phyloP scores from a whole-genome alignment of 2,888 invertebrate species.

The Macrosiphum euphorbiae region DNA sequence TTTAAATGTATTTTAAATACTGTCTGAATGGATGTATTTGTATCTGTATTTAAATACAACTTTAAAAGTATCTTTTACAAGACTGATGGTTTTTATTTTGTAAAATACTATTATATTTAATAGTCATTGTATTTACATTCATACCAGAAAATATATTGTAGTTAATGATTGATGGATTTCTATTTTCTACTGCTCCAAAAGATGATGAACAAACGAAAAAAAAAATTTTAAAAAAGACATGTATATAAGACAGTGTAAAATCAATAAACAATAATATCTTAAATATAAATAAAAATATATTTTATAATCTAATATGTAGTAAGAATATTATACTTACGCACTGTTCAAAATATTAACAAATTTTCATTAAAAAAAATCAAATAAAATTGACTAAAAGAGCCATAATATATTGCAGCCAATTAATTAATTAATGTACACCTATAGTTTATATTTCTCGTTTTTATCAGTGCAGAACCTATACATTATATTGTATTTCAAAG shows the following conservation, averaged over 20 bases:
- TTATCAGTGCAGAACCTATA: background rate
- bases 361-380: background rate
- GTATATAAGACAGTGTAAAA: background rate
- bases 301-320: no score
- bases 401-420: no score
- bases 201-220: background rate
- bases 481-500: background rate
- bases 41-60: no score
- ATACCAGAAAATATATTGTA: background rate
- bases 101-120: no score
- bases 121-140: background rate
- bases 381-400: background rate
- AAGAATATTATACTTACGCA: background rate
- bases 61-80: no score
- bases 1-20: no score
- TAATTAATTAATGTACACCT: background rate
- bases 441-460: background rate
- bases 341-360: background rate
- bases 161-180: background rate
- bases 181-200: background rate
- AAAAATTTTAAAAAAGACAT: background rate
- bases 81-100: background rate
- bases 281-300: no score
- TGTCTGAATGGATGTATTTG: no score
- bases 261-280: background rate